Base-by-base conservation (phyloP, 2,797 vertebrate species). In the Bradypus variegatus region DNA sequence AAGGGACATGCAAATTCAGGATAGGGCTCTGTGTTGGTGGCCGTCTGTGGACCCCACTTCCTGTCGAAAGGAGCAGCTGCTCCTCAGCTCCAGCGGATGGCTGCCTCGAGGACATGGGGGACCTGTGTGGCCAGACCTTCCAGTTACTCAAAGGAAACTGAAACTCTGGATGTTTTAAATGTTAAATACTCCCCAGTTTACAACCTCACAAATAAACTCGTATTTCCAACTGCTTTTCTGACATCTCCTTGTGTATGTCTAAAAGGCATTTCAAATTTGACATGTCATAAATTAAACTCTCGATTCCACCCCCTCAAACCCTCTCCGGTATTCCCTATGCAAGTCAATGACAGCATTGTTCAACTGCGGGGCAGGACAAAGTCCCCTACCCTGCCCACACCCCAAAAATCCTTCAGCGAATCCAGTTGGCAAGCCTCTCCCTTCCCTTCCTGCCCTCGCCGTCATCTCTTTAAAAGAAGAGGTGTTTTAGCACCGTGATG, bases 41-140 rank as follows among this genome's bases (percentile, higher is more conserved):
- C 38, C 13, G 6, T 2, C 6, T 0, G 27, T 5, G 45, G 69
- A 15, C 19, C 21, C 38, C 50, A 2, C 4, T 23, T 48, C 55
- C 45, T 31, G 48, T 0, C 1, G 21, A 58, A 55, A 79, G 75
- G 48, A 31, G 11, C 13, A 1, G 16, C 2, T 1, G 21, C 27
- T 19, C 3, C 62, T 33, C 25, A 2, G 31, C 14, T 2, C 36
- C 1, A 2, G 1, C 13, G 8, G 45, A 25, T 27, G 8, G 1
- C 67, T 2, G 1, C 33, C 53, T n/a, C 15, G 8, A 25, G 38
- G 15, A 27, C 3, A 2, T 2, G 8, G 10, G 12, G 12, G 15
- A 18, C 27, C 53, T 23, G n/a, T 0, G 2, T 2, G 16, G 41
- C 21, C 41, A 29, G n/a, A 29, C 45, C 23, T 10, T 31, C 73